Evolutionary conservation across 2,113 vertebrate species (phyloP).

Genomic region (Brienomyrus longianalis): DNA sequence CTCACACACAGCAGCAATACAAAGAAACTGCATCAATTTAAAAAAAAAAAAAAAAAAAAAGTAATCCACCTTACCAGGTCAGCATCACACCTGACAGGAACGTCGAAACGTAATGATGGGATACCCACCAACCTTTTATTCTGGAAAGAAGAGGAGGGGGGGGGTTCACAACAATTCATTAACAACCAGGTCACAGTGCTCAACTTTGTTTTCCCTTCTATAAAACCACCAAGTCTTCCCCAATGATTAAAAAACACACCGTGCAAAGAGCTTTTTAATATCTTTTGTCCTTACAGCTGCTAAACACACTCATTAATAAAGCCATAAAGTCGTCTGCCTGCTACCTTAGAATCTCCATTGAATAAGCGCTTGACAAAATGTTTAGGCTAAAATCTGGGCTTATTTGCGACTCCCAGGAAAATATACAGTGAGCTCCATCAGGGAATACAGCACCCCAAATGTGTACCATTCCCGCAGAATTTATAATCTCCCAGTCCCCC

Average conservation of each 20-base stretch:
- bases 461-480: neutral
- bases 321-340: too few relatives aligned
- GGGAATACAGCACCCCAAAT: neutral
- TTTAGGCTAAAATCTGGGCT: too few relatives aligned
- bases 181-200: neutral
- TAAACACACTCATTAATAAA: too few relatives aligned
- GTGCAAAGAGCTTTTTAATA: too few relatives aligned
- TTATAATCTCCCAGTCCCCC: too few relatives aligned
- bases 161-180: neutral
- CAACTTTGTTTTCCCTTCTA: neutral
- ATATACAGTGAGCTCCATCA: neutral
- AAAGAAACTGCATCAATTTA: neutral
- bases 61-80: conserved; percentile 72
- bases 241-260: neutral
- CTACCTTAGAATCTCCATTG: too few relatives aligned
- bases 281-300: too few relatives aligned
- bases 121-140: conserved; percentile 99
- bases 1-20: neutral
- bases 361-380: too few relatives aligned
- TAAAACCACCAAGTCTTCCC: neutral
- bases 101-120: conserved; percentile 91
- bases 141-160: conserved; percentile 37
- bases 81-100: conserved; percentile 97
- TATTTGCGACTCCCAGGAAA: too few relatives aligned
- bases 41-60: neutral